A percentile compares a stretch with the other conserved stretches of the same genome.
Evolutionary conservation across 2,797 vertebrate species (phyloP).

Genomic region (Remorina albescens): DNA sequence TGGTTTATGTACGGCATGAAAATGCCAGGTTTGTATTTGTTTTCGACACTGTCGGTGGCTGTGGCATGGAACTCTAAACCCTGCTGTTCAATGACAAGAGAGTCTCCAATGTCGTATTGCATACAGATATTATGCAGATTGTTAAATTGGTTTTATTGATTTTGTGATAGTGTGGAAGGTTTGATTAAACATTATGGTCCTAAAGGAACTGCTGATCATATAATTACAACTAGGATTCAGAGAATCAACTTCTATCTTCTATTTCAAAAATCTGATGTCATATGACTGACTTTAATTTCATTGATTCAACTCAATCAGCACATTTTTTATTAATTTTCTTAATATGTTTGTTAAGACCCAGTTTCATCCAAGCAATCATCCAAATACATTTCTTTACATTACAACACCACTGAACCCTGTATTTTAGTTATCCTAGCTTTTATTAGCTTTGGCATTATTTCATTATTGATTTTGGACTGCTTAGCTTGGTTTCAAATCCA

Average conservation of each 20-base stretch:
- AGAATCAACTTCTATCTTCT: slow-evolving; percentile 7
- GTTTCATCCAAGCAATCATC: not conserved
- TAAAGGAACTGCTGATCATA: slow-evolving; percentile 48
- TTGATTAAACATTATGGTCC: slow-evolving; percentile 52
- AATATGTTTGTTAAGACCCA: not conserved
- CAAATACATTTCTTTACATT: slow-evolving; percentile 4
- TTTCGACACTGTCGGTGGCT: slow-evolving; percentile 8
- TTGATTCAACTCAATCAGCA: not conserved
- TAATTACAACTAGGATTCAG: slow-evolving; percentile 44
- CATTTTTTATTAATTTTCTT: too few species aligned
- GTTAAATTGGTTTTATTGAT: slow-evolving; percentile 69
- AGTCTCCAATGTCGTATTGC: slow-evolving; percentile 51
- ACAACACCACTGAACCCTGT: slow-evolving; percentile 16
- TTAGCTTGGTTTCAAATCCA: slow-evolving; percentile 66
- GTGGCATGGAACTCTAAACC: slow-evolving; percentile 20
- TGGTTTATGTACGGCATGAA: not conserved
- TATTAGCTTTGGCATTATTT: slow-evolving; percentile 67
- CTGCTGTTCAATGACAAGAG: slow-evolving; percentile 36
- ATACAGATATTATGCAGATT: slow-evolving; percentile 35
- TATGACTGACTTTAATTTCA: slow-evolving; percentile 8
- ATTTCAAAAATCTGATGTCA: slow-evolving; percentile 2
- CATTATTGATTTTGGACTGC: slow-evolving; percentile 68
- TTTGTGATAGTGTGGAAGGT: slow-evolving; percentile 60
- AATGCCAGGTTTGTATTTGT: slow-evolving; percentile 13
- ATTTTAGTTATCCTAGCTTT: slow-evolving; percentile 42